Evolutionary conservation across 2,113 vertebrate genomes (phyloP).

Genomic region (Pholis gunnellus): DNA sequence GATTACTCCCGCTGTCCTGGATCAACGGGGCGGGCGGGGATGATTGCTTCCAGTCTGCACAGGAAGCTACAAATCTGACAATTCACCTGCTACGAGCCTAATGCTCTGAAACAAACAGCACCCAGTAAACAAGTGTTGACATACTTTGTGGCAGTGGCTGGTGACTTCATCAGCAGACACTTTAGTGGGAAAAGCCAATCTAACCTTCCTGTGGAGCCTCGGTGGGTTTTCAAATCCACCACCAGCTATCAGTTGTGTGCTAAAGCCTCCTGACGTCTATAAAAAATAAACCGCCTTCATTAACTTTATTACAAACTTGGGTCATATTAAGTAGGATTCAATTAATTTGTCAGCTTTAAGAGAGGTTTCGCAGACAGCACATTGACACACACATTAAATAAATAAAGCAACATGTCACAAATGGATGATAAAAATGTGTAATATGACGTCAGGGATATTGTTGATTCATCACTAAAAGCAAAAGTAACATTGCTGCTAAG

Average conservation of each 20-base stretch:
- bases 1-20: conserved; percentile 70
- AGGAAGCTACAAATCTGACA: conserved; percentile 22
- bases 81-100: not conserved
- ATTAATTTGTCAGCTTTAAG: not conserved
- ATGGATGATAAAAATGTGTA: not conserved
- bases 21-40: conserved; percentile 46
- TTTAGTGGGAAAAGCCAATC: not conserved
- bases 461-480: not conserved
- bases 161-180: not conserved
- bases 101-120: not conserved
- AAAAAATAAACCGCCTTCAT: not conserved
- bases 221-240: not conserved
- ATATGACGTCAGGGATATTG: not conserved
- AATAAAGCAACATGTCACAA: not conserved
- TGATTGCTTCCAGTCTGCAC: conserved; percentile 37
- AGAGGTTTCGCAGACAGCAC: not conserved
- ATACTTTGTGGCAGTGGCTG: not conserved
- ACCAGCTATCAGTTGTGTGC: not conserved
- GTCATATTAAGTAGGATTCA: not conserved
- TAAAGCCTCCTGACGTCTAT: not conserved
- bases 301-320: not conserved
- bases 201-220: not conserved
- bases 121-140: not conserved
- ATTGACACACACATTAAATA: not conserved
- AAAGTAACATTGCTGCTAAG: not conserved